Base-by-base conservation (phyloP, 1,140 invertebrate species). In the Penaeus vannamei region DNA sequence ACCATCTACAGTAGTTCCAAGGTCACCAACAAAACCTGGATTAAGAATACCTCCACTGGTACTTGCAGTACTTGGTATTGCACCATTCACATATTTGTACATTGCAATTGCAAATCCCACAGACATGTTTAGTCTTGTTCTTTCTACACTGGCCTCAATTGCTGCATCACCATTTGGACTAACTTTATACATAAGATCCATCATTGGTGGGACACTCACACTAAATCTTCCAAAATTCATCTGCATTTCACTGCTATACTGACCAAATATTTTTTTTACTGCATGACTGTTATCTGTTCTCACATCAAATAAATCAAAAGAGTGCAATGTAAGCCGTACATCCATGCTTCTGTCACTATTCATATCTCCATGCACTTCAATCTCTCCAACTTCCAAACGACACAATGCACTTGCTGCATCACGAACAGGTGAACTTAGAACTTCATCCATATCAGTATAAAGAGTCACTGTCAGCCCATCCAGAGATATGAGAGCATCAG, bases 321-420 rank as follows among this genome's bases (percentile, higher is more conserved):
- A 95, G 92, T 96, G 95, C 32, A 97, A 92, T 69, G 96, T 95
- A n/a, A 96, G 93, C 92, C 96, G 96, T 64, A 96, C 93, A 92
- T 96, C 95, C 42, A 96, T 92, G 91, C 96, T 96, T 60, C 94
- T 94, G 92, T 97, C 96, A 66, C 95, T 96, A 91, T 95, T 96
- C 85, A 95, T 94, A 62, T 96, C 95, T 62, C 95, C 92, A 12
- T 94, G 94, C 2, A 95, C 92, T 42, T 94, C 94, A 1, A 95
- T 94, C 93, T 97, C 96, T n/a, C 95, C 95, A 17, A 96, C 94
- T 59, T 95, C 95, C 53, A 97, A 93, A 91, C 95, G 95, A 23
- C 96, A 96, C 23, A 97, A 93, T 2, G 96, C 96, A 89, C 95
- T 95, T 91, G 95, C 96, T 87, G 95, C 92, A 92, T 96, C 96